Conservation (phyloP, 2,113 vertebrate genomes). For the Tapirus terrestris region DNA sequence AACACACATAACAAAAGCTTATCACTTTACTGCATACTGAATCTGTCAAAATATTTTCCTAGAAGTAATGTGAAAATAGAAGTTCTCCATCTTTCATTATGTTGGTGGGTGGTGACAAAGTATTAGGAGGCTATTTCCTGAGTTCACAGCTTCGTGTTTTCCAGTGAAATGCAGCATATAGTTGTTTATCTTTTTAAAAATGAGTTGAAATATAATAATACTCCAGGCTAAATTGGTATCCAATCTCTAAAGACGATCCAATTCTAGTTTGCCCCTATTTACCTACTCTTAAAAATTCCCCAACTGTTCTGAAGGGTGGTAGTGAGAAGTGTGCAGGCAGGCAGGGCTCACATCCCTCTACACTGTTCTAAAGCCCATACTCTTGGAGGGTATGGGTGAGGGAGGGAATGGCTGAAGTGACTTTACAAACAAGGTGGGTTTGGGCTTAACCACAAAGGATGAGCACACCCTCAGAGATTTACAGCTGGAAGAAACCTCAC, state of each 20-base stretch:
- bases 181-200: constrained; percentile 55
- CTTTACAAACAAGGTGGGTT: not conserved
- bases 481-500: not conserved
- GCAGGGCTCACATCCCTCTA: not conserved
- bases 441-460: not conserved
- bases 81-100: constrained; percentile 80
- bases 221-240: not conserved
- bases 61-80: constrained; percentile 82
- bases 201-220: not conserved
- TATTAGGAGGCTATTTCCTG: constrained; percentile 76
- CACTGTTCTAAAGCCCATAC: not conserved
- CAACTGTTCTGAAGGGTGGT: constrained; percentile 37
- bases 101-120: constrained; percentile 78
- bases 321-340: not conserved
- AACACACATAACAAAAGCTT: constrained; percentile 85
- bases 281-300: not conserved
- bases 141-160: constrained; percentile 75
- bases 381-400: not conserved
- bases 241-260: not conserved
- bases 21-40: constrained; percentile 83
- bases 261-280: constrained; percentile 55
- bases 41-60: constrained; percentile 88
- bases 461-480: not conserved
- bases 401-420: not conserved
- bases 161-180: not conserved